phyloP scores from a whole-genome alignment of 2,888 invertebrate genomes.

The Pachydiplax longipennis region DNA sequence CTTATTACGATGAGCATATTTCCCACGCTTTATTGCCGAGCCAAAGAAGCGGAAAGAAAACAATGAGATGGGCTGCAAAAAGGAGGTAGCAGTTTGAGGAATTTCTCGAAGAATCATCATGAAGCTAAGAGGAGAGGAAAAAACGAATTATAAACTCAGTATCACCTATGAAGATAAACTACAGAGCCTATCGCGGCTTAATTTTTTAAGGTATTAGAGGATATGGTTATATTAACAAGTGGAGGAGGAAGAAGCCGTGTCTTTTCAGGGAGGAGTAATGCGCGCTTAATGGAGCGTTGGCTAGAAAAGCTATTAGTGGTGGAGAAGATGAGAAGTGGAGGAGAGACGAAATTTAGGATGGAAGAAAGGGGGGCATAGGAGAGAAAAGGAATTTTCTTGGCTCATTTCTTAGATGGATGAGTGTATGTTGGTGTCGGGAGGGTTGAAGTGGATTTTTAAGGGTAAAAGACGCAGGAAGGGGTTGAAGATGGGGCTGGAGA shows the following conservation, averaged over 20 bases:
- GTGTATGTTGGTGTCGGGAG: conserved; percentile 13
- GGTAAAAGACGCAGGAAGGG: no score
- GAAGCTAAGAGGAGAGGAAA: not conserved
- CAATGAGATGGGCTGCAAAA: not conserved
- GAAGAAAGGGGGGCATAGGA: not conserved
- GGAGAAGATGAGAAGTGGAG: not conserved
- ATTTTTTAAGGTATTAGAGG: not conserved
- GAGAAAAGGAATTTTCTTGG: conserved; percentile 6
- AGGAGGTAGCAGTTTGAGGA: not conserved
- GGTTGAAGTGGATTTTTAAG: not conserved
- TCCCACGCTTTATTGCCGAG: not conserved
- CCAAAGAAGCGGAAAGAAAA: not conserved
- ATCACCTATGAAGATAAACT: not conserved
- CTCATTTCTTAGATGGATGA: conserved; percentile 41
- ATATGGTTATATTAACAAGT: not conserved
- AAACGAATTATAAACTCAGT: not conserved
- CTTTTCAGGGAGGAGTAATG: not conserved
- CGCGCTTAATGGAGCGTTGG: conserved; percentile 23
- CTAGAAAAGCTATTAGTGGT: not conserved
- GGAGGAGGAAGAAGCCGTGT: not conserved
- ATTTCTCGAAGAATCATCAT: not conserved
- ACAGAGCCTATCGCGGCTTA: not conserved
- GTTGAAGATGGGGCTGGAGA: not conserved
- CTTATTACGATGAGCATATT: not conserved
- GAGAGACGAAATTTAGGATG: not conserved